Base-by-base conservation (phyloP, 1,140 invertebrate species). In the Mactra quadrangularis region DNA sequence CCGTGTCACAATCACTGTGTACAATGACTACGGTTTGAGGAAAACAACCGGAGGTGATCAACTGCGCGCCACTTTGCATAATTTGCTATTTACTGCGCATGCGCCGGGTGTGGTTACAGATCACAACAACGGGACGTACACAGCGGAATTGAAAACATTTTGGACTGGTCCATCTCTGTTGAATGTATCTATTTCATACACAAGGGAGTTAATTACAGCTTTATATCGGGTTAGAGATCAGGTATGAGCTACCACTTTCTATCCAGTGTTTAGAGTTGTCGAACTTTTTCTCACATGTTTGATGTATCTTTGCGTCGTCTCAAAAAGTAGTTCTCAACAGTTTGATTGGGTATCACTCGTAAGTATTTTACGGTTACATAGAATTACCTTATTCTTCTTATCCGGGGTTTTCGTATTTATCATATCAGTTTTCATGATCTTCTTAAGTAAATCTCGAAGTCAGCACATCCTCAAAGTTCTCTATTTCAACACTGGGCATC, bases 41-140 rank as follows among this genome's bases (percentile, higher is more conserved):
- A 60, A 25, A 60, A 60, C 3, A 3, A 60, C 57, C 3, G 57
- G 57, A 27, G 57, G 57, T 9, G 57, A 60, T 60, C 57, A 60
- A 6, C 29, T 60, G 9, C 11, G 57, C 11, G 57, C 57, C 11
- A 60, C 57, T 41, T 11, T 57, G 27, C n/a, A 57, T 3, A 29
- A 57, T 27, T 13, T 13, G 15, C 1, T 25, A 27, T 3, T 2
- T 4, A 57, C 22, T 11, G 55, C 55, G 31, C 31, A 22, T 9
- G 60, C 31, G 7, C 60, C 60, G 7, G 27, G 60, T 17, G 33
- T 35, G 1, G 60, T 64, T 17, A 64, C 31, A 3, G 60, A 64
- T 22, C 15, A 64, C 31, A 38, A 22, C 15, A 19, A 64, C 35
- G 60, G 33, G 2, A 38, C 60, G 1, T 33, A 64, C 15, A 38